Base-by-base conservation (phyloP, 2,888 invertebrate species). In the Hypolimnas misippus region DNA sequence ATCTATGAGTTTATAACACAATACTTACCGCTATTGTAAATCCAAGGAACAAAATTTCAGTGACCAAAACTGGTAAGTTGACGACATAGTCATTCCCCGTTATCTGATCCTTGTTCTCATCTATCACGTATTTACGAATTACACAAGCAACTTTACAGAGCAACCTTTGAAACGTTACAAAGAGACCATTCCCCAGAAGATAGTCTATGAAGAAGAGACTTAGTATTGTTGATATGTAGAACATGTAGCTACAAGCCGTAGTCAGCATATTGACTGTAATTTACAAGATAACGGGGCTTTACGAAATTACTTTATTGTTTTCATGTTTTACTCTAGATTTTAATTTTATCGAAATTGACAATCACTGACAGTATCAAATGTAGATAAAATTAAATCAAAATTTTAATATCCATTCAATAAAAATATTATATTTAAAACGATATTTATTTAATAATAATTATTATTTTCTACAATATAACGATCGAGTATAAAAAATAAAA, bases 171-270 rank as follows among this genome's bases (percentile, higher is more conserved):
- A 78, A 72, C 59, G 81, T 72, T 6, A 82, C 79, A 2, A 84
- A 71, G 33, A 87, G 78, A 0, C 87, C 89, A 72, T 87, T 84
- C 1, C 88, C 90, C 1, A 89, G 61, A 3, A 76, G 19, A 40
- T 81, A 82, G 61, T 89, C 88, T 0, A 87, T 62, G 3, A 78
- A 14, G n/a, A 88, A 74, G 0, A 89, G 69, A 50, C 81, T 81
- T 0, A 82, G 10, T 3, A 88, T 70, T 17, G 82, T 74, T 2
- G 66, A 59, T 0, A 76, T 71, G 49, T 81, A 84, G 0, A 82
- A 14, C 0, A 73, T 38, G 1, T 70, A 56, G 16, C 73, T 76
- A 19, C 74, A 61, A 0, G 71, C 57, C 44, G 76, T 65, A 8
- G 71, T 65, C 61, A 80, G 51, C 87, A 87, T 67, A 50, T 58